These are phyloP conservation scores for Limanda limanda DNA, from an alignment of 2,113 vertebrate genomes.

Conservation along the genomic window DNA sequence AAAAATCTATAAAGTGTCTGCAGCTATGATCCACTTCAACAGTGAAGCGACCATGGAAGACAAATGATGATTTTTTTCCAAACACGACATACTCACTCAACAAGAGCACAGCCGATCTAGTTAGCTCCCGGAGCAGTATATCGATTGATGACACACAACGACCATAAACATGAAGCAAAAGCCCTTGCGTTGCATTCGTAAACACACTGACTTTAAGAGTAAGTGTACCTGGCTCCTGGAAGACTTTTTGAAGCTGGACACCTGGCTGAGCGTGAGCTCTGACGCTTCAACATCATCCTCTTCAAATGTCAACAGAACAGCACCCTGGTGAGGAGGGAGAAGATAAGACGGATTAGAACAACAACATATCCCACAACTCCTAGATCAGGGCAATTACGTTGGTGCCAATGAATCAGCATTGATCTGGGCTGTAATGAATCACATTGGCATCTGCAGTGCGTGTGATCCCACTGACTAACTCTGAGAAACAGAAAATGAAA, in stretches of 20 bases:
- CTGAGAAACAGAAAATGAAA: too few relatives aligned
- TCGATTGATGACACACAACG: not conserved
- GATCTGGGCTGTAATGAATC: not conserved
- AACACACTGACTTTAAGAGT: not conserved
- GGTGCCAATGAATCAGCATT: constrained; percentile 3
- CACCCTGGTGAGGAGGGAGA: constrained; percentile 78
- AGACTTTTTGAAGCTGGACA: constrained; percentile 84
- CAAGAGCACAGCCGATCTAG: not conserved
- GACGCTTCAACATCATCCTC: constrained; percentile 84
- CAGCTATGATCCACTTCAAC: constrained; percentile 19
- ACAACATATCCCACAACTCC: not conserved
- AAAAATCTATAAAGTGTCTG: constrained; percentile 14
- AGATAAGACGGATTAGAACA: constrained; percentile 7
- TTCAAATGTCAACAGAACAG: constrained; percentile 84
- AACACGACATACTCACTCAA: not conserved
- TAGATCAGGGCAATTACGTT: not conserved
- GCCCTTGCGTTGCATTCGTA: not conserved
- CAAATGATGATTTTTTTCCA: not conserved
- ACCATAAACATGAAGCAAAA: not conserved
- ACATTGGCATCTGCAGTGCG: not conserved
- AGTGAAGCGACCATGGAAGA: not conserved
- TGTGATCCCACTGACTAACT: too few relatives aligned
- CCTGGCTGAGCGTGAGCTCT: constrained; percentile 83
- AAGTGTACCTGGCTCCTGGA: constrained; percentile 87
- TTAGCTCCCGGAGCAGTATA: not conserved